A percentile compares a stretch with the other conserved stretches of the same genome.
phyloP scores from a whole-genome alignment of 2,888 invertebrate genomes.

The Cordylochernes scorpioides region DNA sequence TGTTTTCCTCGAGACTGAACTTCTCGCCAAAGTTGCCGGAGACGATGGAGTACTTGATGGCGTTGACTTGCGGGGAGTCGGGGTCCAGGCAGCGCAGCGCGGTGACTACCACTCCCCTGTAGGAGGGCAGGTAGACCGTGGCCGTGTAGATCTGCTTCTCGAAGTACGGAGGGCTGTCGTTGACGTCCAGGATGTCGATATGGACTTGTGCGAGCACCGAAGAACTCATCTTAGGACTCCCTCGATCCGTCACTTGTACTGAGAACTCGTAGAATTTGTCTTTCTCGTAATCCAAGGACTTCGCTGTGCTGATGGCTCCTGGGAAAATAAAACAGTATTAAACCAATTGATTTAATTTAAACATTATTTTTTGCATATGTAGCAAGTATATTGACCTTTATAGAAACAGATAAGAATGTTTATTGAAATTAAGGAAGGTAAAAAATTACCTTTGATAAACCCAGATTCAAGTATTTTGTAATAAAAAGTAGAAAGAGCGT shows the following conservation, averaged over 20 bases:
- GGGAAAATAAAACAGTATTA: constrained; percentile 9
- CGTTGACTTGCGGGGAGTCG: constrained; percentile 42
- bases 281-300: constrained; percentile 50
- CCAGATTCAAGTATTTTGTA: no score
- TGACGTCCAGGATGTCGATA: constrained; percentile 65
- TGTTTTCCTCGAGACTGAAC: constrained; percentile 12
- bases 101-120: constrained; percentile 36
- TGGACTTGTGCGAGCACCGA: constrained; percentile 48
- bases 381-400: not conserved
- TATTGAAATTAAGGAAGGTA: no score
- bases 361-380: no score
- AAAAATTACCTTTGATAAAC: no score
- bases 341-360: no score
- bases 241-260: constrained; percentile 56
- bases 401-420: no score
- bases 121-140: constrained; percentile 54
- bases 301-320: constrained; percentile 47
- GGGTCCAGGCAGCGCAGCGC: constrained; percentile 40
- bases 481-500: no score
- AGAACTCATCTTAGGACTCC: constrained; percentile 49
- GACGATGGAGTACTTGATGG: constrained; percentile 45
- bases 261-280: constrained; percentile 39
- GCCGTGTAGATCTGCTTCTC: constrained; percentile 40
- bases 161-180: constrained; percentile 55
- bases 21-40: constrained; percentile 21